A percentile compares a stretch with the other conserved stretches of the same genome.
These are phyloP conservation scores for Ramphastos sulfuratus DNA, from an alignment of 2,113 vertebrate species.

Conservation along the genomic window DNA sequence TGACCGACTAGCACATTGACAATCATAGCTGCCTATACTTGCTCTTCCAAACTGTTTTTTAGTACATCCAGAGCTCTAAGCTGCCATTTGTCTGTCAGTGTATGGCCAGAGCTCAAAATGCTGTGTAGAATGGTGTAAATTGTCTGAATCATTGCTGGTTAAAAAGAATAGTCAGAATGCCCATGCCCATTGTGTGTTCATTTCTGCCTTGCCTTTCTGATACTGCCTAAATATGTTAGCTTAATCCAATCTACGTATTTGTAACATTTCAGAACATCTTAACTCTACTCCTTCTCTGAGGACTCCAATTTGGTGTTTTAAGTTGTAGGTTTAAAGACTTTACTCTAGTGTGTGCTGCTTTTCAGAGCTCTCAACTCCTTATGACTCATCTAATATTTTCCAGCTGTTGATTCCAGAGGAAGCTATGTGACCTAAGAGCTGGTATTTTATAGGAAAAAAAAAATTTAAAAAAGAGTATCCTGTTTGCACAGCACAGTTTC, in stretches of 20 bases:
- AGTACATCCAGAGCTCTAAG: not conserved
- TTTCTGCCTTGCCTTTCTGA: not conserved
- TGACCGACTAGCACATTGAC: not conserved
- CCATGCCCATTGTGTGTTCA: not conserved
- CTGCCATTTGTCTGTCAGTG: not conserved
- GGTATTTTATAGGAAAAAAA: not conserved
- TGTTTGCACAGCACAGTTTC: constrained; percentile 22
- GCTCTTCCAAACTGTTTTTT: not conserved
- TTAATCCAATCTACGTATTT: not conserved
- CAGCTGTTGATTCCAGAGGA: constrained; percentile 51
- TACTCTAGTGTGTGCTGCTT: not conserved
- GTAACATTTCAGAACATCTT: not conserved
- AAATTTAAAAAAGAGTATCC: not conserved
- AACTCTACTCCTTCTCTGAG: not conserved
- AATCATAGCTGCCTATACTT: not conserved
- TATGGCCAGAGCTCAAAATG: not conserved
- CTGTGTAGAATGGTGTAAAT: constrained; percentile 12
- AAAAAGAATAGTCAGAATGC: not conserved
- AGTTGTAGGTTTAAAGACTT: not conserved
- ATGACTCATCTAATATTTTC: constrained; percentile 51
- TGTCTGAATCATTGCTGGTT: not conserved
- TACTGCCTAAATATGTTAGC: rapidly evolving
- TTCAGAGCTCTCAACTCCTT: not conserved
- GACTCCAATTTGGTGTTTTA: not conserved
- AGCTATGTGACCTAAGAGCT: constrained; percentile 32